phyloP scores from a whole-genome alignment of 2,797 vertebrate species.

The Sebastes diaconus region DNA sequence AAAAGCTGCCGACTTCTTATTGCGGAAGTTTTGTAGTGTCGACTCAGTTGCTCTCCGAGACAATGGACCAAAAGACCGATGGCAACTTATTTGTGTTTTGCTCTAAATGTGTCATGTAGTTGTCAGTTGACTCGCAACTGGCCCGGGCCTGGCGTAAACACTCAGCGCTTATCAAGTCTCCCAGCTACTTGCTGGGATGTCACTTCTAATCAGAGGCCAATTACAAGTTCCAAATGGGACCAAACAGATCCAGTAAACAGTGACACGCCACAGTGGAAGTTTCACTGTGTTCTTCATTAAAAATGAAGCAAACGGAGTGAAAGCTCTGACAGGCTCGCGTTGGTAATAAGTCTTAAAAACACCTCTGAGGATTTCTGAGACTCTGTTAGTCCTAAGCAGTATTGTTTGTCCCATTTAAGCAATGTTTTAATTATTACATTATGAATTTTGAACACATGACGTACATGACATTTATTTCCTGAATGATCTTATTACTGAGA shows the following conservation, averaged over 20 bases:
- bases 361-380: constrained; percentile 39
- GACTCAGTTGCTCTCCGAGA: constrained; percentile 9
- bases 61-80: constrained; percentile 9
- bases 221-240: constrained; percentile 63
- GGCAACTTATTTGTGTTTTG: constrained; percentile 34
- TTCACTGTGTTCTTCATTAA: constrained; percentile 56
- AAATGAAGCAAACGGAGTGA: constrained; percentile 39
- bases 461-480: constrained; percentile 51
- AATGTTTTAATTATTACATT: constrained; percentile 39
- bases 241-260: constrained; percentile 3
- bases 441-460: constrained; percentile 21
- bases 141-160: constrained; percentile 40
- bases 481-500: constrained; percentile 48
- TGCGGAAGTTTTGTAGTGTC: constrained; percentile 13
- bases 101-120: constrained; percentile 61
- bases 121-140: constrained; percentile 43
- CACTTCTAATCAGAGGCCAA: constrained; percentile 63
- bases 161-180: constrained; percentile 51
- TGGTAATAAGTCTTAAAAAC: constrained; percentile 40
- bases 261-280: not conserved
- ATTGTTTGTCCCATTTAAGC: constrained; percentile 60
- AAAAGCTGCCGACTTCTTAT: constrained; percentile 16
- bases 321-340: constrained; percentile 34
- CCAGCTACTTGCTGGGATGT: constrained; percentile 40
- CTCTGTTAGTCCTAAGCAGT: not conserved